Conservation (phyloP, 2,888 invertebrate genomes). For the Polydrusus tereticollis region DNA sequence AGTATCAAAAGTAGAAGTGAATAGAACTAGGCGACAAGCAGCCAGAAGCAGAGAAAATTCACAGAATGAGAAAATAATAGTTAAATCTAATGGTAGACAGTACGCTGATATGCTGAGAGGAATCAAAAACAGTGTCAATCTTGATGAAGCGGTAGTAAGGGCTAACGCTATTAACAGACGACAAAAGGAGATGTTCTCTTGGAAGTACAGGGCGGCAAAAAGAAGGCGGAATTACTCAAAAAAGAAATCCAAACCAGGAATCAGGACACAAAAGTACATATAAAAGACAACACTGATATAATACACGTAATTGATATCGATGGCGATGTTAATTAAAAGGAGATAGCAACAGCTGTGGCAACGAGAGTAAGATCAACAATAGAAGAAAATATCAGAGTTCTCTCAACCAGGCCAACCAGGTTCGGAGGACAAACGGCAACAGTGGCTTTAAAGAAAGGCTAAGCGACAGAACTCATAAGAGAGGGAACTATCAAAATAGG, state of each 20-base stretch:
- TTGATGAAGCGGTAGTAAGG: not conserved
- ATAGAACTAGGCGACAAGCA: not conserved
- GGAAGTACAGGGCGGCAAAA: slow-evolving; percentile 1
- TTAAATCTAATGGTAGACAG: not conserved
- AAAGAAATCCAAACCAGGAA: slow-evolving; percentile 7
- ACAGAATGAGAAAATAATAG: not conserved
- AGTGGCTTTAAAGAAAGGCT: not conserved
- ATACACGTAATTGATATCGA: slow-evolving; percentile 2
- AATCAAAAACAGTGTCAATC: not conserved
- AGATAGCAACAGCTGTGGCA: slow-evolving; percentile 1
- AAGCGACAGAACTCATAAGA: not conserved
- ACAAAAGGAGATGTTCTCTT: not conserved
- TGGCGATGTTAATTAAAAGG: not conserved
- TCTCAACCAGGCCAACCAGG: not conserved
- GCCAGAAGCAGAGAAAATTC: not conserved
- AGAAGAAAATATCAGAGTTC: not conserved
- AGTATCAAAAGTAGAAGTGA: not conserved
- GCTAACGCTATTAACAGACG: not conserved
- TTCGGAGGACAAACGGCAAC: not conserved
- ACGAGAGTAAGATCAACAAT: not conserved
- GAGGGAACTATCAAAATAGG: slow-evolving; percentile 15
- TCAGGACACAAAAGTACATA: not conserved
- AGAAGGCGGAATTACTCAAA: not conserved
- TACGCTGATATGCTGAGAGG: not conserved
- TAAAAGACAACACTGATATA: not conserved